Base-by-base conservation (phyloP, 2,797 vertebrate species). In the Cynopterus sphinx region DNA sequence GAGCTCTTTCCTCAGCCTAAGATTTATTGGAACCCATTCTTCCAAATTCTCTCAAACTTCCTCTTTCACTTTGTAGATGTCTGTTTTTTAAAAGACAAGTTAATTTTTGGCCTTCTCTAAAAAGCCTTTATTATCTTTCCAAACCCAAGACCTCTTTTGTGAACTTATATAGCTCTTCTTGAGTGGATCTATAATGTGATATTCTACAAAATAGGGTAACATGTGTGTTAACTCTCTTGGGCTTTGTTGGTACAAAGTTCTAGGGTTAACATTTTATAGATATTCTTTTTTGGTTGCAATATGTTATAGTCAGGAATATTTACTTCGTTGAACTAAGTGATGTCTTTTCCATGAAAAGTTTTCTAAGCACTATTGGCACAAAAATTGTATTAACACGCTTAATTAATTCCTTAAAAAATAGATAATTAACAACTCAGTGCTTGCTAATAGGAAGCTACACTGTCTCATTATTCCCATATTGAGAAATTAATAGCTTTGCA, bases 1-100 rank as follows among this genome's bases (percentile, higher is more conserved):
- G 49, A 84, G 55, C 21, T 83, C n/a, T 88, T 93, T 74, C 24
- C 33, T 83, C 24, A 84, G 11, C 46, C 88, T 87, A 94, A 92
- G 31, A 83, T 83, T 95, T 36, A 51, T 15, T 51, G 28, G 4
- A 67, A 16, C 6, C 2, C 19, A 43, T 49, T 53, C 26, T 10
- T 65, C 1, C 16, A 24, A 1, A 33, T 15, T 17, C 6, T 43
- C 22, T 92, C 31, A 46, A 57, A 73, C 15, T 75, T 75, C 19
- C 63, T 63, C 33, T 73, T 86, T 74, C 11, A 9, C 8, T 53
- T 81, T 75, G 13, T 92, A 68, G 8, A 49, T 51, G 28, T 3
- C n/a, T 88, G 26, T 24, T 89, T 93, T 88, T 67, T 24, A 75
- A 87, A 86, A 94, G 7, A 68, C 13, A 26, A 36, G 10, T 28